A percentile compares a stretch with the other conserved stretches of the same genome.
phyloP scores from a whole-genome alignment of 2,888 invertebrate genomes.

The Cosmia trapezina region DNA sequence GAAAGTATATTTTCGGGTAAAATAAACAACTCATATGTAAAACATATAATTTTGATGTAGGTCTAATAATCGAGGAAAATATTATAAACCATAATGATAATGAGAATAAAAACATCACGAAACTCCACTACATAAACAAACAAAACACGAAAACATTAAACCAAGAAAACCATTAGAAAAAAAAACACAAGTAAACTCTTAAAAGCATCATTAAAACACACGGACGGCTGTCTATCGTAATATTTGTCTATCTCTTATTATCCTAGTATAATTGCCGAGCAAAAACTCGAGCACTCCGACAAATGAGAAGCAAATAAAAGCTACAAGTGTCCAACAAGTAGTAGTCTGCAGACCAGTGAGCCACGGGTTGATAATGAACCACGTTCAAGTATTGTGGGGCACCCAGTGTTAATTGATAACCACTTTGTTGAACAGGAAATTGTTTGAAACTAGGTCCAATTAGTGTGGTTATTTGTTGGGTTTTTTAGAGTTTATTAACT shows the following conservation, averaged over 20 bases:
- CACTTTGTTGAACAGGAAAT: constrained; percentile 22
- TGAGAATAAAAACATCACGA: neutral
- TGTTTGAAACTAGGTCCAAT: constrained; percentile 32
- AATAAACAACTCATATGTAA: neutral
- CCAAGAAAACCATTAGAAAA: constrained; percentile 5
- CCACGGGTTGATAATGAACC: constrained; percentile 39
- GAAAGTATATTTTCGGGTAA: neutral
- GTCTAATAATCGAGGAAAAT: neutral
- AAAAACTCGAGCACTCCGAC: constrained; percentile 47
- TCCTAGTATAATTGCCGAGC: constrained; percentile 5
- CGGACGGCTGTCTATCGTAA: constrained; percentile 1
- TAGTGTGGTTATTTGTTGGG: constrained; percentile 4
- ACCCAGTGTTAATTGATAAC: constrained; percentile 17
- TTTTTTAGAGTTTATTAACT: neutral
- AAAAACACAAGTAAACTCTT: neutral
- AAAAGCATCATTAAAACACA: constrained; percentile 39
- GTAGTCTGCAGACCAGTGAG: constrained; percentile 34
- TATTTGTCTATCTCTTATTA: constrained; percentile 36
- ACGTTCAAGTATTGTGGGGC: constrained; percentile 36
- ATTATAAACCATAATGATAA: neutral
- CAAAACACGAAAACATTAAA: neutral
- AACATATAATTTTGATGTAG: neutral
- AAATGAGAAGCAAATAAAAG: constrained; percentile 66
- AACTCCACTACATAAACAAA: neutral
- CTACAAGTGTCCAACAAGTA: constrained; percentile 61